phyloP scores from a whole-genome alignment of 2,113 vertebrate genomes.

The Gobio gobio region DNA sequence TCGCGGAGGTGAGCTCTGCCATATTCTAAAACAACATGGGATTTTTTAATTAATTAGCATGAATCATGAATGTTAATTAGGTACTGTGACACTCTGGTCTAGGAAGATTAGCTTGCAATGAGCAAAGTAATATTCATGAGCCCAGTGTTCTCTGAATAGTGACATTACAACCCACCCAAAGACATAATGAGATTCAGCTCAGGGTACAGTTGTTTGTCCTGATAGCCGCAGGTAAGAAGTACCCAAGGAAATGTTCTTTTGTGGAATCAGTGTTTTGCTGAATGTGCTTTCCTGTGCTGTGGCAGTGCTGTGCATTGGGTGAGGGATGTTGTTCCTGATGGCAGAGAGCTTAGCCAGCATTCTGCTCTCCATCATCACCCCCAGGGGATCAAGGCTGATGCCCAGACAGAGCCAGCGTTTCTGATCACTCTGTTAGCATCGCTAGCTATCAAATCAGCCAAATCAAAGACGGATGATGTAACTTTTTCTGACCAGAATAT shows the following conservation, averaged over 20 bases:
- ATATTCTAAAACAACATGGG: neutral
- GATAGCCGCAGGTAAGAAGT: neutral
- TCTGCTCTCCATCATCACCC: neutral
- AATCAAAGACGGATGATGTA: neutral
- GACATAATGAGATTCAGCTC: neutral
- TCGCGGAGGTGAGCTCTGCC: neutral
- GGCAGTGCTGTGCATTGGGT: neutral
- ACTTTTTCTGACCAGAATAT: neutral
- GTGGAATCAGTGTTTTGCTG: conserved; percentile 2
- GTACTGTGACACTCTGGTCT: neutral
- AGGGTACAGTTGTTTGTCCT: neutral
- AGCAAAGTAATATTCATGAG: neutral
- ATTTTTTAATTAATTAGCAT: neutral
- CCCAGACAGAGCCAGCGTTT: neutral
- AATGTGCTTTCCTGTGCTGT: conserved; percentile 3
- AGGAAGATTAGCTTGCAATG: neutral
- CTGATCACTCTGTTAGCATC: neutral
- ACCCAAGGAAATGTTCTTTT: neutral
- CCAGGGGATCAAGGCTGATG: neutral
- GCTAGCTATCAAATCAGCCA: neutral
- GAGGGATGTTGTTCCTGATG: neutral
- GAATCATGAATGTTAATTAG: neutral
- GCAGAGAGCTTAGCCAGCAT: conserved; percentile 20
- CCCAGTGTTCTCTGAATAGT: neutral
- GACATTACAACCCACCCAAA: neutral